Conservation (phyloP, 1,140 invertebrate species). For the Drosophila bifasciata region DNA sequence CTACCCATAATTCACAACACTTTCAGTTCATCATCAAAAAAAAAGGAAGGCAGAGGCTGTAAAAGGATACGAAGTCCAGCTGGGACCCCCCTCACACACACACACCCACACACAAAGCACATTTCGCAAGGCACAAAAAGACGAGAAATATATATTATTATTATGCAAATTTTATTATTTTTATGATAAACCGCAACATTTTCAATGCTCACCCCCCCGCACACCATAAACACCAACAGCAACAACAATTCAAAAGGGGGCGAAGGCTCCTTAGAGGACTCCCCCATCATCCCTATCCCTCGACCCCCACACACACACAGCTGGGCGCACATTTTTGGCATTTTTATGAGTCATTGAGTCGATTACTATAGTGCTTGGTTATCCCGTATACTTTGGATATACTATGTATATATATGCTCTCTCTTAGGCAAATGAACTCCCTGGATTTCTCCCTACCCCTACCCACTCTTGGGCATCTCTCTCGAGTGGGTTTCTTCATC, state of each 20-base stretch:
- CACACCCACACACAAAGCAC: conserved; percentile 26
- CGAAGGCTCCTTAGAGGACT: conserved; percentile 4
- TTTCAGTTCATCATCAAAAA: conserved; percentile 74
- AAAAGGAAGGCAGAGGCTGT: conserved; percentile 19
- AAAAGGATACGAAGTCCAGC: conserved; percentile 59
- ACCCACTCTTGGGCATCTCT: conserved; percentile 7
- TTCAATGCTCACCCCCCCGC: conserved; percentile 43
- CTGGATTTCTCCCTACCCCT: background rate
- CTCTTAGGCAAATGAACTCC: conserved; percentile 70
- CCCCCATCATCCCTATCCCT: conserved; percentile 8
- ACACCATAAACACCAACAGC: conserved; percentile 62
- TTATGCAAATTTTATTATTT: conserved; percentile 82
- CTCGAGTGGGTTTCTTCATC: conserved; percentile 10
- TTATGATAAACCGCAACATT: conserved; percentile 81
- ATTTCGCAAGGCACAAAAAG: conserved; percentile 61
- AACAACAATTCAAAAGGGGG: conserved; percentile 28
- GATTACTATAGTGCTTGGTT: conserved; percentile 67
- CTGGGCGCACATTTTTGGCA: conserved; percentile 78
- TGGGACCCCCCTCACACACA: conserved; percentile 30
- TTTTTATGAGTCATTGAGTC: conserved; percentile 81
- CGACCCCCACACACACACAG: conserved; percentile 23
- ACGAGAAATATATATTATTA: conserved; percentile 58
- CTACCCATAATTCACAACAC: conserved; percentile 74
- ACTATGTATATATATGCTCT: conserved; percentile 21
- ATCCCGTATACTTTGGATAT: conserved; percentile 13